Evolutionary conservation across 2,797 vertebrate species (phyloP).

Genomic region (Sitta carolinensis): DNA sequence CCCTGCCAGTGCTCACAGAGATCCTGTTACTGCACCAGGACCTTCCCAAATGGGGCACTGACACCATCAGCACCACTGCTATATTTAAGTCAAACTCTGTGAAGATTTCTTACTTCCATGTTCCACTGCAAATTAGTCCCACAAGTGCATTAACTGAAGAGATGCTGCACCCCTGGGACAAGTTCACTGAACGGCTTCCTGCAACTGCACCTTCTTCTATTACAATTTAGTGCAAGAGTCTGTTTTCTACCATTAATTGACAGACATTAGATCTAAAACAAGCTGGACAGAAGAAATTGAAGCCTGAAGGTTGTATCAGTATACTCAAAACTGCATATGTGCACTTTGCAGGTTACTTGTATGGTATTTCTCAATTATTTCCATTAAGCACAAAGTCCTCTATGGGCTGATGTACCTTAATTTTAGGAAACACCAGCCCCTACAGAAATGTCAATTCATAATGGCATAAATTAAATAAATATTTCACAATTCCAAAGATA

Average conservation of each 20-base stretch:
- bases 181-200: neutral
- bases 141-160: neutral
- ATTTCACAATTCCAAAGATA: accelerated
- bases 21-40: neutral
- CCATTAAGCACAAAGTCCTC: neutral
- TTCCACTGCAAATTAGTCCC: neutral
- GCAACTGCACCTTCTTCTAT: neutral
- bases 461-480: neutral
- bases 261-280: neutral
- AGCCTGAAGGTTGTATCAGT: neutral
- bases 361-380: neutral
- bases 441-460: neutral
- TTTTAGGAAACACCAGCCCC: neutral
- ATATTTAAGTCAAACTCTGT: neutral
- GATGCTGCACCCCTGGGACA: neutral
- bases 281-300: neutral
- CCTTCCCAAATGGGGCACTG: neutral
- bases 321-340: neutral
- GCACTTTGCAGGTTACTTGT: neutral
- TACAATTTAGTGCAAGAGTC: neutral
- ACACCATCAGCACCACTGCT: neutral
- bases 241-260: neutral
- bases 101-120: neutral
- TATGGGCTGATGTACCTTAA: neutral
- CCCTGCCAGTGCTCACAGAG: neutral